These are phyloP conservation scores for Anoplolepis gracilipes DNA, from an alignment of 1,140 invertebrate species.

Conservation along the genomic window DNA sequence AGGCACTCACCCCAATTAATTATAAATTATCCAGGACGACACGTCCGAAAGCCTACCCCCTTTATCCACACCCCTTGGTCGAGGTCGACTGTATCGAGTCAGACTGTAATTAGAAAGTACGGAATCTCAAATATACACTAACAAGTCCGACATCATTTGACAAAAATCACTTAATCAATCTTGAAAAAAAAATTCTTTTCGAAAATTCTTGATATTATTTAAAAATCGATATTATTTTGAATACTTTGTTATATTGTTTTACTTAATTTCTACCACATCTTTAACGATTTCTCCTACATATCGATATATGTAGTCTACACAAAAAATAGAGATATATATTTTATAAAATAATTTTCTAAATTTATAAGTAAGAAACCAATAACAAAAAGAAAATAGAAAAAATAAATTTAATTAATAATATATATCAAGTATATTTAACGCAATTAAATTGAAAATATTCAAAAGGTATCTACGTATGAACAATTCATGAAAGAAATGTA, in stretches of 20 bases:
- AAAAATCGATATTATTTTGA: not conserved
- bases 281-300: not conserved
- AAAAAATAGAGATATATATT: not conserved
- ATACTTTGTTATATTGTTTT: not conserved
- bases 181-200: not conserved
- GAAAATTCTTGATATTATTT: not conserved
- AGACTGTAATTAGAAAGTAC: not conserved
- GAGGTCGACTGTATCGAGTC: not conserved
- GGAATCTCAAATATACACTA: not conserved
- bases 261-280: not conserved
- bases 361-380: not conserved
- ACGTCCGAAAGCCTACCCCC: not conserved
- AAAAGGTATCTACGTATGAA: not conserved
- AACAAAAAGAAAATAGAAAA: not conserved
- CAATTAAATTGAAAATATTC: not conserved
- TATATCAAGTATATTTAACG: not conserved
- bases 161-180: too few species aligned
- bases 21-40: constrained; percentile 44
- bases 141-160: too few species aligned
- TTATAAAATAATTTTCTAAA: not conserved
- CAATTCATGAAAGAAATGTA: not conserved
- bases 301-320: not conserved
- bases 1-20: constrained; percentile 41
- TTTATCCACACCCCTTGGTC: not conserved
- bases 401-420: not conserved